Base-by-base conservation (phyloP, 1,140 invertebrate species). In the Tribolium madens region DNA sequence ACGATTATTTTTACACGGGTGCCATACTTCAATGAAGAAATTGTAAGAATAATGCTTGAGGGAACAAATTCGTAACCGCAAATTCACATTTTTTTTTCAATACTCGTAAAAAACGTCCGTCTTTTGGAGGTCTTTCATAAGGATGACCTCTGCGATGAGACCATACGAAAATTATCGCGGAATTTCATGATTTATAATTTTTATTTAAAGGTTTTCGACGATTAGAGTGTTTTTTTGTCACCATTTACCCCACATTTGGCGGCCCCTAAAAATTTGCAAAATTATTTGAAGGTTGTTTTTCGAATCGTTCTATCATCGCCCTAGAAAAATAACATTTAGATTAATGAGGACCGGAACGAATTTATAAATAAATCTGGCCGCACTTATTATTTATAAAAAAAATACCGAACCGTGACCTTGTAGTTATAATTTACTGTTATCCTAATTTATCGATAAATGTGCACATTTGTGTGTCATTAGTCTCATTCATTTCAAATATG, bases 311-410 rank as follows among this genome's bases (percentile, higher is more conserved):
- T 2, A 26, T 26, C 21, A 26, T 3, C 50, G 50, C 7, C 7
- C 18, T 21, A 17, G 5, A 17, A 21, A 10, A 17, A 57, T 18
- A 21, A 17, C 15, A n/a, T n/a, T 21, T 14, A 26, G 15, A 57
- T 57, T 57, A 57, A 17, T 17, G 13, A 57, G n/a, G 7, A 57
- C 2, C 52, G 10, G 52, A 57, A n/a, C 4, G 17, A 12, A 17
- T 57, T 57, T 57, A 57, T 17, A 18, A 57, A 57, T 57, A 57
- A 57, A 57, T 17, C 52, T 42, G 52, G 52, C 52, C 52, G 4
- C 17, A 53, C 2, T 13, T 53, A 53, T 53, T 14, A 53, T 53
- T 53, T 14, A 53, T 53, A 53, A 53, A 53, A 42, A 57, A 57
- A 57, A 57, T 57, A 10, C 18, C 18, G 52, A 57, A 57, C 9